Evolutionary conservation across 2,888 invertebrate species (phyloP).

Genomic region (Acanthosepion lycidas): DNA sequence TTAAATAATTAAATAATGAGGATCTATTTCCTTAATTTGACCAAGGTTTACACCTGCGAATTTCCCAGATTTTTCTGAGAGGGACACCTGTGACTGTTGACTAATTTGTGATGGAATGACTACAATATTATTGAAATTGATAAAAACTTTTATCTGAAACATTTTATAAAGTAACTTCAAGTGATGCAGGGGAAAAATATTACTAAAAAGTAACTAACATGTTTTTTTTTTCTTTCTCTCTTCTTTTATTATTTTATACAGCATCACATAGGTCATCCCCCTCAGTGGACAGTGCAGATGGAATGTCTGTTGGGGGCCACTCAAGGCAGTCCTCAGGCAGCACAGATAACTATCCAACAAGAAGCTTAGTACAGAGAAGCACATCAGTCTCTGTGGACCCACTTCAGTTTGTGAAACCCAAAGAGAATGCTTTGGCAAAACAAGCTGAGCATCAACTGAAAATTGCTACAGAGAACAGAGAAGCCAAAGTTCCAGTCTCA

Average conservation of each 20-base stretch:
- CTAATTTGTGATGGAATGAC: too few species aligned
- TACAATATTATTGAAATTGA: too few species aligned
- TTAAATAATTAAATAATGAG: too few species aligned
- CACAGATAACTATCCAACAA: slow-evolving; percentile 57
- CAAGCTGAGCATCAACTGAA: slow-evolving; percentile 69
- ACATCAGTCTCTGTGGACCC: slow-evolving; percentile 63
- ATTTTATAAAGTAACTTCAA: too few species aligned
- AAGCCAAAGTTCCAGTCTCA: slow-evolving; percentile 55
- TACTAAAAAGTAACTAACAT: too few species aligned
- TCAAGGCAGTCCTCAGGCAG: slow-evolving; percentile 68
- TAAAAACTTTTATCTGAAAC: too few species aligned
- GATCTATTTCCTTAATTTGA: too few species aligned
- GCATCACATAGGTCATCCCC: slow-evolving; percentile 63
- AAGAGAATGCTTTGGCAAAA: slow-evolving; percentile 63
- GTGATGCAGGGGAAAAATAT: too few species aligned
- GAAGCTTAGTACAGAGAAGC: slow-evolving; percentile 52
- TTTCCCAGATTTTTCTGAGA: too few species aligned
- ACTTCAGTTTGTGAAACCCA: slow-evolving; percentile 71
- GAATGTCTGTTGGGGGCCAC: slow-evolving; percentile 60
- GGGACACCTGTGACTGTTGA: too few species aligned
- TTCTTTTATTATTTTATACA: background rate
- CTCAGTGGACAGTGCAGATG: slow-evolving; percentile 68
- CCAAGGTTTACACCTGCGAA: too few species aligned
- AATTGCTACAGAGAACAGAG: slow-evolving; percentile 64
- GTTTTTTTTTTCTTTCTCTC: background rate